A percentile compares a stretch with the other conserved stretches of the same genome.
Conservation (phyloP, 2,113 vertebrate genomes). For the Progne subis region DNA sequence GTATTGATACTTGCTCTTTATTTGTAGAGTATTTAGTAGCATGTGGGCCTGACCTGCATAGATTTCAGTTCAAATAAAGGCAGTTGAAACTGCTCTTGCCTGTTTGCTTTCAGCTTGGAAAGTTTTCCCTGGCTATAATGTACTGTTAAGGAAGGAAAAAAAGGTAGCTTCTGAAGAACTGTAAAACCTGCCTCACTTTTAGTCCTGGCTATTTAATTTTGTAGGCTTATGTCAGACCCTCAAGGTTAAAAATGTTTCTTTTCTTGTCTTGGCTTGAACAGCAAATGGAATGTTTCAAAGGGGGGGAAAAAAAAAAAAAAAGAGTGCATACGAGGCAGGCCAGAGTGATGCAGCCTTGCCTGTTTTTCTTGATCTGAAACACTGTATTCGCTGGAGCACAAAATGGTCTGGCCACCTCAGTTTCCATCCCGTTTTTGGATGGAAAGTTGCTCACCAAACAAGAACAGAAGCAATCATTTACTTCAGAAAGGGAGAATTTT, state of each 20-base stretch:
- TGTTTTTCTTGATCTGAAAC: conserved; percentile 52
- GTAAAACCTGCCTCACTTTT: conserved; percentile 31
- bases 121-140: not conserved
- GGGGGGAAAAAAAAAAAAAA: not conserved
- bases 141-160: not conserved
- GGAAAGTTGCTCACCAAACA: not conserved
- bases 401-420: not conserved
- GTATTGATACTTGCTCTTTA: conserved; percentile 11
- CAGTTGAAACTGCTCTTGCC: not conserved
- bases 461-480: not conserved
- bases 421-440: conserved; percentile 46
- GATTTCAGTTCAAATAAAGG: conserved; percentile 1
- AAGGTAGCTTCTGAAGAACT: not conserved
- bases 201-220: conserved; percentile 27
- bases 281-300: conserved; percentile 36
- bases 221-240: conserved; percentile 18
- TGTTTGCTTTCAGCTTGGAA: not conserved
- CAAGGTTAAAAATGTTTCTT: conserved; percentile 39
- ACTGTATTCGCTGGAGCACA: not conserved
- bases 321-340: not conserved
- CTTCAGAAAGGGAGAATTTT: not conserved
- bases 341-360: conserved; percentile 12
- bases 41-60: not conserved
- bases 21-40: not conserved
- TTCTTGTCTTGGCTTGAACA: conserved; percentile 44